Evolutionary conservation across 2,113 vertebrate genomes (phyloP), one percentile per base, ranked within the genome.

Genomic region (Cairina moschata): DNA sequence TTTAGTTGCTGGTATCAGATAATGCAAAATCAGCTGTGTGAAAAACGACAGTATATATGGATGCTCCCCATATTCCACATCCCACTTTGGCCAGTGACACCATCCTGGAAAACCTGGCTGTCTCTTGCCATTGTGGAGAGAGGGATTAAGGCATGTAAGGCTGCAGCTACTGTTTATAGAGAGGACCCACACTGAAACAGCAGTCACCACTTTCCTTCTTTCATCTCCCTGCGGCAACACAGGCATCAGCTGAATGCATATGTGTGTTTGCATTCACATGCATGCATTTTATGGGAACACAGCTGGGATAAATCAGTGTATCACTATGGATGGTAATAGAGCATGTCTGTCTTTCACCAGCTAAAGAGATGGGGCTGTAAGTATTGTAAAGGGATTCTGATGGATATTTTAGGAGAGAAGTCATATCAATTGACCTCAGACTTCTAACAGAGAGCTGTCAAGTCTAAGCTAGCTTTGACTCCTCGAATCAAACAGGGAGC

Each of bases 11-110:
- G 55, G 8, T 8, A 32, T 42, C n/a, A 88, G n/a, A 40, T 23
- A 59, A 82, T 52, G 69, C 38, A 69, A 52, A 63, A 65, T 25
- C 52, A 78, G 22, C 29, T 52, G 29, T 21, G 34, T 36, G 34
- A 38, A 72, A 80, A 74, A 50, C 13, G 15, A 40, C 7, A 48
- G 2, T 3, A 29, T 1, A 2, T 1, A 29, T 22, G 67, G 11
- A 68, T 10, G 4, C 16, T 28, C 2, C 17, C 20, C 13, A 7
- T 0, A 0, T 6, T 88, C 31, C 52, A 46, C 5, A 32, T 26
- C 52, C 7, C 2, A 2, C 18, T 77, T 83, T 59, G n/a, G 23
- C 23, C 67, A 83, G n/a, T 31, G 16, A 4, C 50, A 59, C 22
- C 1, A 1, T 40, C 38, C 44, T 54, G 36, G n/a, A n/a, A 66